Conservation (phyloP, 1,140 invertebrate species). For the Penaeus vannamei region DNA sequence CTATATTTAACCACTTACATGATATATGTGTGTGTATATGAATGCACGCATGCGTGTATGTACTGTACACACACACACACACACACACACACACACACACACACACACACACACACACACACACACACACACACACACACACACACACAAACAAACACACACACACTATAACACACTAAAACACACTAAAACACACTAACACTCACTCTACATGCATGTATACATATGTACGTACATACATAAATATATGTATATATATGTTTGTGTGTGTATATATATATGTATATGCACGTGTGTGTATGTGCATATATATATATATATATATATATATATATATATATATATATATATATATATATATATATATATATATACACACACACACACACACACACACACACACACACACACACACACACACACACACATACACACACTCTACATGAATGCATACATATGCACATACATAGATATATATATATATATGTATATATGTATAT, state of each 20-base stretch:
- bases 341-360: too few species aligned
- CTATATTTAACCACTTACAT: neutral
- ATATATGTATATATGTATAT: too few species aligned
- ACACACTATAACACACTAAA: slow-evolving; percentile 21
- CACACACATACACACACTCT: too few species aligned
- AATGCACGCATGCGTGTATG: too few species aligned
- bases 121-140: neutral
- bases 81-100: neutral
- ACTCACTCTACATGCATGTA: slow-evolving; percentile 34
- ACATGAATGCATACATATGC: too few species aligned
- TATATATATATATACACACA: too few species aligned
- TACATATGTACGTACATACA: slow-evolving; percentile 43
- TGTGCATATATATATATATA: slow-evolving; percentile 46
- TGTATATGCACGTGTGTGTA: too few species aligned
- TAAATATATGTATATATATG: neutral
- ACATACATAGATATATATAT: too few species aligned
- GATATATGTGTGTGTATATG: too few species aligned
- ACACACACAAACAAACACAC: slow-evolving; percentile 6
- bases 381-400: too few species aligned
- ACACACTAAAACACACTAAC: neutral
- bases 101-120: neutral
- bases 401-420: too few species aligned
- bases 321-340: slow-evolving; percentile 42
- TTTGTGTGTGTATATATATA: neutral
- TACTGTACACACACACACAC: neutral